A percentile compares a stretch with the other conserved stretches of the same genome.
Conservation (phyloP, 1,140 invertebrate species). For the Oryctes rhinoceros region DNA sequence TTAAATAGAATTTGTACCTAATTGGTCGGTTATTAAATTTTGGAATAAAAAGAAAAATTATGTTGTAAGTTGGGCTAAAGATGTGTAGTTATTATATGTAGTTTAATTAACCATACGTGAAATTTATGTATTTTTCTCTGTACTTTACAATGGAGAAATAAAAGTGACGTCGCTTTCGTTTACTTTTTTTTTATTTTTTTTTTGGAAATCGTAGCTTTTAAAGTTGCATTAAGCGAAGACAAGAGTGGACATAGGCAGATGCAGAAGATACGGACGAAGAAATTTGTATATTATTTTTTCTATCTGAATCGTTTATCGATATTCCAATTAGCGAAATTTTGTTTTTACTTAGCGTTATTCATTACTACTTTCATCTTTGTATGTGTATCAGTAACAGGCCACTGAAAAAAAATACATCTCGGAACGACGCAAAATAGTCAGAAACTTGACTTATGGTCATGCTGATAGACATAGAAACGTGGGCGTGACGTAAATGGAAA, state of each 20-base stretch:
- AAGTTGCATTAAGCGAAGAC: background rate
- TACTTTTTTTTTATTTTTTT: background rate
- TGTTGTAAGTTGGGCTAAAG: slow-evolving; percentile 39
- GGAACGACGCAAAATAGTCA: slow-evolving; percentile 7
- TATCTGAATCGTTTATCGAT: slow-evolving; percentile 23
- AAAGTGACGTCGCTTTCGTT: slow-evolving; percentile 30
- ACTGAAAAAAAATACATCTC: background rate
- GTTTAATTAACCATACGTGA: slow-evolving; percentile 27
- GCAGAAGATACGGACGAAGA: background rate
- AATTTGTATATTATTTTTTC: background rate
- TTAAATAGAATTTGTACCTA: background rate
- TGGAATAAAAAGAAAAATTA: slow-evolving; percentile 22
- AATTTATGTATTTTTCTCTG: slow-evolving; percentile 43
- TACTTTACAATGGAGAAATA: slow-evolving; percentile 41
- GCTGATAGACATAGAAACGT: background rate
- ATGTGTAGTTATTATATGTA: background rate
- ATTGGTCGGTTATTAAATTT: background rate
- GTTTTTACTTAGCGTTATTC: slow-evolving; percentile 27
- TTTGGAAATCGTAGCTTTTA: background rate
- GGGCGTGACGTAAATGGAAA: background rate
- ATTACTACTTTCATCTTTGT: slow-evolving; percentile 26
- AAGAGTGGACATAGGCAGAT: background rate
- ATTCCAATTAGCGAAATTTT: slow-evolving; percentile 12
- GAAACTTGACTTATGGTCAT: slow-evolving; percentile 43
- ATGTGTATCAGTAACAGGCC: slow-evolving; percentile 22